These are phyloP conservation scores for Phalacrocorax carbo DNA, from an alignment of 2,113 vertebrate genomes.

Conservation along the genomic window DNA sequence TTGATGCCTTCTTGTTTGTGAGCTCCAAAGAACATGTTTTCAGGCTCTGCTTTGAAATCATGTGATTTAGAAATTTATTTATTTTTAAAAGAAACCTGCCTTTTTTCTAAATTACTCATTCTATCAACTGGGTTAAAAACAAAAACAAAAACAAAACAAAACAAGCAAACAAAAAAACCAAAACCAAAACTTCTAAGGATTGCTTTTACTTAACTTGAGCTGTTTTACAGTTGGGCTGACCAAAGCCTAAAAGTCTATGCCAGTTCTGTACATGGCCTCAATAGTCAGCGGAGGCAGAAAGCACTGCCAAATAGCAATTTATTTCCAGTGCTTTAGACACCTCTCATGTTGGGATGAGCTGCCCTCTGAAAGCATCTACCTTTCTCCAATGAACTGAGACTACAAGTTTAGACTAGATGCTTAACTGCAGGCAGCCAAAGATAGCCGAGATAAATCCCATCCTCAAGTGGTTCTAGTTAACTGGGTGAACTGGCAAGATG, in stretches of 20 bases:
- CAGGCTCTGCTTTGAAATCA: not conserved
- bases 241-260: not conserved
- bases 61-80: not conserved
- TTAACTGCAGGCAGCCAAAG: not conserved
- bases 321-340: not conserved
- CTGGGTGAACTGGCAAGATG: not conserved
- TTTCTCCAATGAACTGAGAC: not conserved
- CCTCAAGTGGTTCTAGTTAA: conserved; percentile 11
- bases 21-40: not conserved
- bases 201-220: not conserved
- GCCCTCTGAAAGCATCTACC: not conserved
- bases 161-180: not conserved
- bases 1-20: not conserved
- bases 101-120: not conserved
- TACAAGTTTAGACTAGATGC: not conserved
- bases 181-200: not conserved
- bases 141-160: no score
- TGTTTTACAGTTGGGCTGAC: not conserved
- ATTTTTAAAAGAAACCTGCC: not conserved
- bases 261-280: not conserved
- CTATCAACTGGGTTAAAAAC: not conserved
- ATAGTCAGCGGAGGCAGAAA: not conserved
- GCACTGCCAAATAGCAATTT: not conserved
- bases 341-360: not conserved
- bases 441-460: not conserved